Conservation (phyloP, 1,140 invertebrate species). For the Matsumurasca onukii region DNA sequence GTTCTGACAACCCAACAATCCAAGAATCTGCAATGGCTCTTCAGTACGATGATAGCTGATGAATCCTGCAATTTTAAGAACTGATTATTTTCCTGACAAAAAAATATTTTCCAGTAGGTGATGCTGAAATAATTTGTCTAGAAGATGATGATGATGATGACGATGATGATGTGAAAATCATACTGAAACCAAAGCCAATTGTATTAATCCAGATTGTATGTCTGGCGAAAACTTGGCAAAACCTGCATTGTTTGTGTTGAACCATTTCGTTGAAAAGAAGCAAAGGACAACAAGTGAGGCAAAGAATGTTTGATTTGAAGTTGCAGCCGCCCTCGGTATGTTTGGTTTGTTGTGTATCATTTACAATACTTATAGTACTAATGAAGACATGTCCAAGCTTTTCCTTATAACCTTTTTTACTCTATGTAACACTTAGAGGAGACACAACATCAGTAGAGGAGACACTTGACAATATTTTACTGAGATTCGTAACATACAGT, state of each 20-base stretch:
- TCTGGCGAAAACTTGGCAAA: conserved; percentile 50
- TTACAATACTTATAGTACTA: neutral
- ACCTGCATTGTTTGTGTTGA: conserved; percentile 54
- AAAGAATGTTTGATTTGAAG: conserved; percentile 51
- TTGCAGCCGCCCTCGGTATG: conserved; percentile 50
- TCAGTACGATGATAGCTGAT: neutral
- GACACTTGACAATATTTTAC: neutral
- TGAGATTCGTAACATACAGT: neutral
- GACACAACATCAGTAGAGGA: neutral
- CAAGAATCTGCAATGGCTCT: neutral
- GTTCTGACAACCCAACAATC: neutral
- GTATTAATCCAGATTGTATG: conserved; percentile 56
- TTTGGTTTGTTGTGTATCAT: neutral
- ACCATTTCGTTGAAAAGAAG: conserved; percentile 53
- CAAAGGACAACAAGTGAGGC: conserved; percentile 52
- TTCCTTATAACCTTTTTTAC: neutral
- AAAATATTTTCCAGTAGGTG: no score
- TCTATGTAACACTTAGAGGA: neutral
- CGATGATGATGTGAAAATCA: neutral
- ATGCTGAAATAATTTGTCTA: conserved; percentile 4
- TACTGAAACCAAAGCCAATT: conserved; percentile 36
- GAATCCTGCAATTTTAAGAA: neutral
- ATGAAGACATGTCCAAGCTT: neutral
- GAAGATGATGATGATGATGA: conserved; percentile 15
- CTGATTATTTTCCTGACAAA: no score